Evolutionary conservation across 2,797 vertebrate genomes (phyloP).

Genomic region (Leucoraja ocellata): DNA sequence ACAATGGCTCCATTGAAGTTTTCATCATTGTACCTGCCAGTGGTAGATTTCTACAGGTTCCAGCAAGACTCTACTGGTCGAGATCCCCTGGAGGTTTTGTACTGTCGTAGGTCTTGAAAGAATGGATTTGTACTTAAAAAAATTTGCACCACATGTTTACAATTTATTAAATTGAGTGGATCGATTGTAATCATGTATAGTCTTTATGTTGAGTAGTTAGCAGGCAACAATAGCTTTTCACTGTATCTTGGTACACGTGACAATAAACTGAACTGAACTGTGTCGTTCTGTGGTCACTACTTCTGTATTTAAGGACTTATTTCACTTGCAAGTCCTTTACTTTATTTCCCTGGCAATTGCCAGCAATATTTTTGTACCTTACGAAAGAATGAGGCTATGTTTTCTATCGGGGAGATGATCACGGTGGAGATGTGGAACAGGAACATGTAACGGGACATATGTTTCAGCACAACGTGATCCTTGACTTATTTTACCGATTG

Average conservation of each 20-base stretch:
- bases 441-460: neutral
- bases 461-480: neutral
- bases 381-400: neutral
- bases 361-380: neutral
- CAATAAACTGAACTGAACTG: too few relatives aligned
- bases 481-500: neutral
- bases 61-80: neutral
- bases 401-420: neutral
- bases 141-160: neutral
- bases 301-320: neutral
- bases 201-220: too few relatives aligned
- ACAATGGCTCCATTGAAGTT: neutral
- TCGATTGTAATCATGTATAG: too few relatives aligned
- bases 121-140: neutral
- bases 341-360: neutral
- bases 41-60: neutral
- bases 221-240: too few relatives aligned
- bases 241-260: too few relatives aligned
- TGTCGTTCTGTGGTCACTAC: too few relatives aligned
- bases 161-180: neutral
- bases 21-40: neutral
- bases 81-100: too few relatives aligned
- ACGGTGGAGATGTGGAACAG: neutral
- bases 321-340: neutral
- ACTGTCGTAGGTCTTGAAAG: neutral